Evolutionary conservation across 2,797 vertebrate genomes (phyloP), one percentile per base, ranked within the genome.

Genomic region (Enteromius unitaeniatus): DNA sequence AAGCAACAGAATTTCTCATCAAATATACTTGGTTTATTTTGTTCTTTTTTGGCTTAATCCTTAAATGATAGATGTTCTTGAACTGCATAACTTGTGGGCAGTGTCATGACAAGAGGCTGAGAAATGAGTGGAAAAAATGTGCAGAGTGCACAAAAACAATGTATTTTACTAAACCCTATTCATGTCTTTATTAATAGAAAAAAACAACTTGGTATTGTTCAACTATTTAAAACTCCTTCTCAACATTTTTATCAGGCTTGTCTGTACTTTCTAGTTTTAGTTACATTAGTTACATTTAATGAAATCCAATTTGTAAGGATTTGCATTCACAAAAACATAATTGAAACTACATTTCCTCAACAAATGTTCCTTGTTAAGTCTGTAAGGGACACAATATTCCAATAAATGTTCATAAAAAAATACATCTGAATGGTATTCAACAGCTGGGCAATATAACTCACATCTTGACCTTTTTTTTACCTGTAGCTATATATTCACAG

Each of bases 81-180:
- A 37, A 37, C 3, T 1, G 49, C 11, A 15, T n/a, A 55, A 14
- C 58, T 42, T 37, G 17, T 76, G 31, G 21, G 6, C n/a, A 58
- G n/a, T 42, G 53, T 42, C 53, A 58, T 76, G 53, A 77, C n/a
- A 60, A 76, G 34, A 19, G 74, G 14, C 26, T 60, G 53, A 77
- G 74, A 60, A 60, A 55, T n/a, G n/a, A 76, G 53, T 60, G 74
- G 34, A 60, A 77, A 77, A 19, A 42, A 19, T 60, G 34, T 77
- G 74, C n/a, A 60, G 15, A 40, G 34, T 42, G 53, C 74, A 42
- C 34, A 76, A 76, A 31, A 76, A 58, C 34, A 17, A 60, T 60
- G 0, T 26, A 60, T 60, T 60, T 45, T 13, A 73, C 1, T 23
- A 53, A 23, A 37, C 19, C 15, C 28, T 23, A 14, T 75, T 75